A percentile compares a stretch with the other conserved stretches of the same genome.
Evolutionary conservation across 2,797 vertebrate species (phyloP).

Genomic region (Agapornis canus): DNA sequence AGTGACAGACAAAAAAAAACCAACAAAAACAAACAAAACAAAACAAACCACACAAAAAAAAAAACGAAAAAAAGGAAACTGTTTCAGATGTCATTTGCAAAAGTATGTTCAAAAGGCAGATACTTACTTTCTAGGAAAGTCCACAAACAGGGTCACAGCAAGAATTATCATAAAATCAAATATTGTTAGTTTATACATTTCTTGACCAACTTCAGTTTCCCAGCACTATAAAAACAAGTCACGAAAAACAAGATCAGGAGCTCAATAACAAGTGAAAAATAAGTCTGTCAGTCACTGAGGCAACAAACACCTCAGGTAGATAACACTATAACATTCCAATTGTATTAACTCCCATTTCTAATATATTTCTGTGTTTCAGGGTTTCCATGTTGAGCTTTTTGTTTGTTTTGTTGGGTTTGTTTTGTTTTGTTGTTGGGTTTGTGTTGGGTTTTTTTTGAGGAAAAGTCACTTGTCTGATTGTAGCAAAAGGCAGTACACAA

Average conservation of each 20-base stretch:
- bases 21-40: not conserved
- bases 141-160: slow-evolving; percentile 85
- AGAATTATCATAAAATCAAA: slow-evolving; percentile 93
- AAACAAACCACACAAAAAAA: too few species aligned
- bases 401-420: not conserved
- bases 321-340: not conserved
- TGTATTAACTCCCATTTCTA: not conserved
- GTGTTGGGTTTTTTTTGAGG: not conserved
- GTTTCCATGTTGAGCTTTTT: not conserved
- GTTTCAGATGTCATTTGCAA: not conserved
- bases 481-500: not conserved
- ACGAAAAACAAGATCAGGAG: not conserved
- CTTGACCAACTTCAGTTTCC: slow-evolving; percentile 94
- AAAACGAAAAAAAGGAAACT: not conserved
- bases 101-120: not conserved
- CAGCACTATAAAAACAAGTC: slow-evolving; percentile 85
- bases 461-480: not conserved
- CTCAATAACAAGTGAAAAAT: not conserved
- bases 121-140: slow-evolving; percentile 94
- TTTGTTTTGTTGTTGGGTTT: not conserved
- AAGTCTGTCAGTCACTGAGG: not conserved
- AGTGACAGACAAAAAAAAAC: not conserved
- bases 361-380: not conserved
- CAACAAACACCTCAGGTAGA: not conserved
- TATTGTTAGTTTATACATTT: slow-evolving; percentile 98